Evolutionary conservation across 2,888 invertebrate genomes (phyloP).

Genomic region (Eretmocerus hayati): DNA sequence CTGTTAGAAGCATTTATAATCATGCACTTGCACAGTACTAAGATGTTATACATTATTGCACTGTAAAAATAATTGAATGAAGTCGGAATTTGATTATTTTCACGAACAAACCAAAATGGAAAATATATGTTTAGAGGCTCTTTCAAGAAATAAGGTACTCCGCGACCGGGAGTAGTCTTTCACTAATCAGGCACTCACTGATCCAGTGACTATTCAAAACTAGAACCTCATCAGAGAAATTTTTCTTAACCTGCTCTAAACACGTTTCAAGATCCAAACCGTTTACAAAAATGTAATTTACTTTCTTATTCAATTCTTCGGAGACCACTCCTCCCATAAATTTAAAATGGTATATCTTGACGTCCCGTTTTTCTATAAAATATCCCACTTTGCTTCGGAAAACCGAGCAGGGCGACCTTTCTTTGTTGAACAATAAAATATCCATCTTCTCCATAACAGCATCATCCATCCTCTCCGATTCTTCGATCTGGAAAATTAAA

Average conservation of each 20-base stretch:
- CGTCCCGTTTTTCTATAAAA: slow-evolving; percentile 30
- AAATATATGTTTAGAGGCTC: neutral
- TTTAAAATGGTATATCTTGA: slow-evolving; percentile 29
- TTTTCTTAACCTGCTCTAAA: neutral
- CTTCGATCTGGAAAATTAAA: neutral
- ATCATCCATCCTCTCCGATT: slow-evolving; percentile 11
- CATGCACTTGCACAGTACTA: no score
- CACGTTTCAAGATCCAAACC: slow-evolving; percentile 1
- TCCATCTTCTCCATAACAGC: slow-evolving; percentile 27
- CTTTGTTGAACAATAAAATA: slow-evolving; percentile 29
- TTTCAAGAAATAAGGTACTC: neutral
- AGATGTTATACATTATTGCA: no score
- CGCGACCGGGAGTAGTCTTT: slow-evolving; percentile 25
- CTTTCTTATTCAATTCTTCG: slow-evolving; percentile 25
- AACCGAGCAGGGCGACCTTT: slow-evolving; percentile 32
- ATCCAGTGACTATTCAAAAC: slow-evolving; percentile 36
- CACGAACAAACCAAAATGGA: neutral
- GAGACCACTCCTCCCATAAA: slow-evolving; percentile 35
- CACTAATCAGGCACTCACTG: slow-evolving; percentile 29
- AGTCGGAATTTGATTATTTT: no score
- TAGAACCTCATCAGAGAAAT: no score
- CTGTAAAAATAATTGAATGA: no score
- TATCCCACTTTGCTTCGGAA: slow-evolving; percentile 35
- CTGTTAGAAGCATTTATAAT: no score
- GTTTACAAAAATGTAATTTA: slow-evolving; percentile 33